These are phyloP conservation scores for Melinopterus prodromus DNA, from an alignment of 2,888 invertebrate species.

Conservation along the genomic window DNA sequence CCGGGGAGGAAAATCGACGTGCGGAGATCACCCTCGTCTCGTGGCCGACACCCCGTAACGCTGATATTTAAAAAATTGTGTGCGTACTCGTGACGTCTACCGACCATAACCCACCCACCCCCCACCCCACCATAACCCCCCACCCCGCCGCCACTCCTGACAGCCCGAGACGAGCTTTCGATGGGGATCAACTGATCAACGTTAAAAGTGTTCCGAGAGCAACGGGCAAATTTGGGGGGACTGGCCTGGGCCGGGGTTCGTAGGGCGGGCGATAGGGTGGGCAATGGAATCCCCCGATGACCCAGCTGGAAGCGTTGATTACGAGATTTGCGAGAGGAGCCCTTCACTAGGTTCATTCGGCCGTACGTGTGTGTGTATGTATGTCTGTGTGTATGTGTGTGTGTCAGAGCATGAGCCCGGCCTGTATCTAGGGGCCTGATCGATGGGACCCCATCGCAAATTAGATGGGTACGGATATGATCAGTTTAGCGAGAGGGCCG, in stretches of 20 bases:
- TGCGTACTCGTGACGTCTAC: constrained; percentile 4
- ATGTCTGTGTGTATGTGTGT: neutral
- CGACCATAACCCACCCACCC: neutral
- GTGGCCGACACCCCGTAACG: constrained; percentile 4
- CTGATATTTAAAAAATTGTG: neutral
- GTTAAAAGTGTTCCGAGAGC: neutral
- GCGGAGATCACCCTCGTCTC: neutral
- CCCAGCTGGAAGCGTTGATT: constrained; percentile 36
- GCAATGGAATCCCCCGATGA: constrained; percentile 6
- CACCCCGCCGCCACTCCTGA: neutral
- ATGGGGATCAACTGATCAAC: constrained; percentile 4
- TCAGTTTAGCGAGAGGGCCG: constrained; percentile 23
- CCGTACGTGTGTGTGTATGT: neutral
- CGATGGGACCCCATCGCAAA: constrained; percentile 29
- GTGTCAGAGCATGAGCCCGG: constrained; percentile 8
- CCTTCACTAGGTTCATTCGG: neutral
- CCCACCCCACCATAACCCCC: neutral
- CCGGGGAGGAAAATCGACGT: constrained; percentile 4
- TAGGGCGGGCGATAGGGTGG: neutral
- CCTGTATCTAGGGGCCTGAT: constrained; percentile 29
- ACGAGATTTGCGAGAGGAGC: constrained; percentile 35
- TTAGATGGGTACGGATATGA: constrained; percentile 35
- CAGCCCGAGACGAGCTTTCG: neutral
- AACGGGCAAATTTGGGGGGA: neutral
- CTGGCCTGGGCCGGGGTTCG: neutral